Evolutionary conservation across 2,888 invertebrate genomes (phyloP).

Genomic region (Polyommatus icarus): DNA sequence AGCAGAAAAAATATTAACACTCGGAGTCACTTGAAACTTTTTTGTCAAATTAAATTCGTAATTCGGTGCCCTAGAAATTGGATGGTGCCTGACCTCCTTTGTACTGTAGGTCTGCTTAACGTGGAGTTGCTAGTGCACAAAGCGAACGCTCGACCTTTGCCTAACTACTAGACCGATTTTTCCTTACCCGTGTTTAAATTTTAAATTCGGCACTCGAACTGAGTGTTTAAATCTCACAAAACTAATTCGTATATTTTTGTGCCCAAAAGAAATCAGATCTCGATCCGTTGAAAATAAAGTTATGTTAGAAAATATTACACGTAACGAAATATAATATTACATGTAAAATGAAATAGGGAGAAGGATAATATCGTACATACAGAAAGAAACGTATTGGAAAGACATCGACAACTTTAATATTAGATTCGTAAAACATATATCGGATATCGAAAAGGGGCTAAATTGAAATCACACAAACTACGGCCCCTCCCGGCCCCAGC

Average conservation of each 20-base stretch:
- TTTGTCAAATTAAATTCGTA: slow-evolving; percentile 22
- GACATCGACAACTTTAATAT: slow-evolving; percentile 9
- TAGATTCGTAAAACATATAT: slow-evolving; percentile 19
- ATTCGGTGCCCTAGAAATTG: slow-evolving; percentile 24
- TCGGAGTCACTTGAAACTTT: slow-evolving; percentile 17
- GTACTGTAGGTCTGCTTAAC: slow-evolving; percentile 20
- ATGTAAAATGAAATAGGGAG: background rate
- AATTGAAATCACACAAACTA: slow-evolving; percentile 24
- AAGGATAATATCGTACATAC: background rate
- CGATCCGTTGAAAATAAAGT: background rate
- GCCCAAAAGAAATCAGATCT: background rate
- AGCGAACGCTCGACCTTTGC: slow-evolving; percentile 16
- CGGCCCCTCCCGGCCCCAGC: background rate
- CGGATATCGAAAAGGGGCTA: slow-evolving; percentile 9
- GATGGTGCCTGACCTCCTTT: slow-evolving; percentile 29
- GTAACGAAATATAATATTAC: slow-evolving; percentile 1
- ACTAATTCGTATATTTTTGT: background rate
- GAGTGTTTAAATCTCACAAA: background rate
- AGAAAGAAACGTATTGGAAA: slow-evolving; percentile 11
- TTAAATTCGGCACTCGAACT: background rate
- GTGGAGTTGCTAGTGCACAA: slow-evolving; percentile 22
- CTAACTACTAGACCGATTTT: slow-evolving; percentile 25
- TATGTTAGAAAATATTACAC: slow-evolving; percentile 5
- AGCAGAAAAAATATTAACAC: slow-evolving; percentile 1
- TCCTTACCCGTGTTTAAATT: slow-evolving; percentile 6